A percentile compares a stretch with the other conserved stretches of the same genome.
Evolutionary conservation across 1,140 invertebrate genomes (phyloP).

Genomic region (Caenorhabditis brenneri): DNA sequence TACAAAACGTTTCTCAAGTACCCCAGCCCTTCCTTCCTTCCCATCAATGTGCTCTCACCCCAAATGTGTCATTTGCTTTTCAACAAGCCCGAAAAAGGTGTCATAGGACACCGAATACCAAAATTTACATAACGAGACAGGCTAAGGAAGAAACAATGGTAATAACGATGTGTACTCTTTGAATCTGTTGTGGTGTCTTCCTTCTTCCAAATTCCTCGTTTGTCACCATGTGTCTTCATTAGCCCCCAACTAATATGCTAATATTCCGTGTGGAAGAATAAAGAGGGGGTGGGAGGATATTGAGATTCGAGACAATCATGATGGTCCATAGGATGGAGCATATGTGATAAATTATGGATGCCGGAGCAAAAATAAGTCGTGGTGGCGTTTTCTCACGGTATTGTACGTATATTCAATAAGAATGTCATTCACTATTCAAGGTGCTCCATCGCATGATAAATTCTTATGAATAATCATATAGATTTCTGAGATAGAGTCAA

Average conservation of each 20-base stretch:
- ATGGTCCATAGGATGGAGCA: neutral
- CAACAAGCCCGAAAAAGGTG: slow-evolving; percentile 28
- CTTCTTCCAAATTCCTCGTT: neutral
- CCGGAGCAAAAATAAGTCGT: neutral
- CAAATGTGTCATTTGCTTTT: slow-evolving; percentile 16
- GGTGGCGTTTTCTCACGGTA: slow-evolving; percentile 3
- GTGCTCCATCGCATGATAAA: neutral
- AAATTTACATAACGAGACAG: slow-evolving; percentile 40
- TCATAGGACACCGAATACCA: slow-evolving; percentile 18
- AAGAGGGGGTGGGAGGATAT: neutral
- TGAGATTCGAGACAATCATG: neutral
- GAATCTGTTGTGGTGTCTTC: too few relatives aligned
- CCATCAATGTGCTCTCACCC: neutral
- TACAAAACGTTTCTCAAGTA: slow-evolving; percentile 8
- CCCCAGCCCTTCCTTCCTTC: neutral
- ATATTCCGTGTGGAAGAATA: neutral
- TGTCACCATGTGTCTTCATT: slow-evolving; percentile 22
- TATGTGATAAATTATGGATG: slow-evolving; percentile 35
- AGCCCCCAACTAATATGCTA: slow-evolving; percentile 8
- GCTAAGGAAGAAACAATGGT: slow-evolving; percentile 25
- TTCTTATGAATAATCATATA: neutral
- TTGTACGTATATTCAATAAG: neutral
- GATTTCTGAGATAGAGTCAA: neutral
- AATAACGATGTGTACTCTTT: slow-evolving; percentile 30
- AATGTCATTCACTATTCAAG: neutral